Evolutionary conservation across 2,113 vertebrate genomes (phyloP).

Genomic region (Pheucticus melanocephalus): DNA sequence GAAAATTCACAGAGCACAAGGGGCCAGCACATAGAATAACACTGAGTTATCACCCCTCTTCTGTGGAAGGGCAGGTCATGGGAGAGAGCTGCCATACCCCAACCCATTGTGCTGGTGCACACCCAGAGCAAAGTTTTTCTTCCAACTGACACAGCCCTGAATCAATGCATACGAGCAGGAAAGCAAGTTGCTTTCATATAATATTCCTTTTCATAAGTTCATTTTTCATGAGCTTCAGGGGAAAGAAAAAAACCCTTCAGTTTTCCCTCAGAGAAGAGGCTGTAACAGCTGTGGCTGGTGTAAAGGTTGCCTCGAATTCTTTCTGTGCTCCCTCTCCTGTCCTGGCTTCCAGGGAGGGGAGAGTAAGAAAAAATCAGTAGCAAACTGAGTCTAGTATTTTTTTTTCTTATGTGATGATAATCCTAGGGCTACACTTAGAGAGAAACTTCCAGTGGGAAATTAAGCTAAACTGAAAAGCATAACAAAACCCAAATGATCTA

Average conservation of each 20-base stretch:
- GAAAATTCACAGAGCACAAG: not conserved
- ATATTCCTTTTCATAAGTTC: conserved; percentile 31
- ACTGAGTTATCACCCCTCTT: not conserved
- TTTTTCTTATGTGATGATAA: conserved; percentile 16
- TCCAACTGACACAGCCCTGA: not conserved
- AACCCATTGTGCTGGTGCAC: not conserved
- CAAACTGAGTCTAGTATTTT: not conserved
- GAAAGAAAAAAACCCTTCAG: not conserved
- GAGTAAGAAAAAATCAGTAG: not conserved
- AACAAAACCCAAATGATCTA: conserved; percentile 41
- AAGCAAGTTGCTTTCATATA: conserved; percentile 21
- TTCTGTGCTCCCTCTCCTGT: not conserved
- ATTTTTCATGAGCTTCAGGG: conserved; percentile 16
- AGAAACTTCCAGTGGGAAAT: conserved; percentile 60
- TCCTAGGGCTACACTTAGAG: conserved; percentile 6
- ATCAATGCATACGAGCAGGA: not conserved
- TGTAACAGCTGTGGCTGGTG: not conserved
- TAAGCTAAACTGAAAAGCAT: conserved; percentile 61
- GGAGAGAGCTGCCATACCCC: not conserved
- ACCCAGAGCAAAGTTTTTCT: not conserved
- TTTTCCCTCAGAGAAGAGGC: not conserved
- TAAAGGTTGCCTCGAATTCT: not conserved
- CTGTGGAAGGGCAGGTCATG: not conserved
- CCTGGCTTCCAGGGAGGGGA: not conserved
- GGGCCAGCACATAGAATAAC: not conserved